Percentiles rank a stretch among this genome's conserved stretches.
Conservation (phyloP, 2,888 invertebrate genomes). For the Agriopis aurantiaria region DNA sequence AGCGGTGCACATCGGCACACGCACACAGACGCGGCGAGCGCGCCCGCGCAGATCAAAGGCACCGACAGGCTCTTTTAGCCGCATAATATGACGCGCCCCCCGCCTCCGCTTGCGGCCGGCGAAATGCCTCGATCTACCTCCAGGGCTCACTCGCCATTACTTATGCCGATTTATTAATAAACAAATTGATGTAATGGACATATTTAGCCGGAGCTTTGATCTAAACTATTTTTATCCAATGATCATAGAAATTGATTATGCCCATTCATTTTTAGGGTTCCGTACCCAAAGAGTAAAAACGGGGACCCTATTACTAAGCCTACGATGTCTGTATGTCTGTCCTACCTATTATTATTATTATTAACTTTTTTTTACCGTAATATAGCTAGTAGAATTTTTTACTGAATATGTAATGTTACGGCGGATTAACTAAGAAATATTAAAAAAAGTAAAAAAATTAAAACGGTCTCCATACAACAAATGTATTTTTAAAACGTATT, state of each 20-base stretch:
- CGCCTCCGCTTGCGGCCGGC: constrained; percentile 75
- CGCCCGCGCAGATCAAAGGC: constrained; percentile 81
- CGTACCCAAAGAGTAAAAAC: no score
- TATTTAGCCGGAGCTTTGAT: constrained; percentile 66
- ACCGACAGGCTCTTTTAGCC: constrained; percentile 86
- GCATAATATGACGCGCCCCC: constrained; percentile 85
- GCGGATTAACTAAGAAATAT: no score
- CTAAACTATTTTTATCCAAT: constrained; percentile 52
- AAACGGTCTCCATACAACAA: no score
- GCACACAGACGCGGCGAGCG: constrained; percentile 66
- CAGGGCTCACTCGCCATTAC: constrained; percentile 83
- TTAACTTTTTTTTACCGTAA: no score
- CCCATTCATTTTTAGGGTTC: constrained; percentile 14
- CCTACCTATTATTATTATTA: no score
- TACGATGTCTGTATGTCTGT: no score
- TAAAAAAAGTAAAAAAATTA: no score
- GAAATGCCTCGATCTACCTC: constrained; percentile 76
- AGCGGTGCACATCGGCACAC: constrained; percentile 75
- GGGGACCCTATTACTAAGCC: no score
- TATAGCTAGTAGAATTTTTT: no score
- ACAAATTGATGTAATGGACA: constrained; percentile 82
- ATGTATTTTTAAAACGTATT: no score
- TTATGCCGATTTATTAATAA: constrained; percentile 85
- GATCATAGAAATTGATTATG: constrained; percentile 46
- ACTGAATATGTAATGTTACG: no score